phyloP scores from a whole-genome alignment of 2,113 vertebrate genomes.

The Eudyptes chrysolophus region DNA sequence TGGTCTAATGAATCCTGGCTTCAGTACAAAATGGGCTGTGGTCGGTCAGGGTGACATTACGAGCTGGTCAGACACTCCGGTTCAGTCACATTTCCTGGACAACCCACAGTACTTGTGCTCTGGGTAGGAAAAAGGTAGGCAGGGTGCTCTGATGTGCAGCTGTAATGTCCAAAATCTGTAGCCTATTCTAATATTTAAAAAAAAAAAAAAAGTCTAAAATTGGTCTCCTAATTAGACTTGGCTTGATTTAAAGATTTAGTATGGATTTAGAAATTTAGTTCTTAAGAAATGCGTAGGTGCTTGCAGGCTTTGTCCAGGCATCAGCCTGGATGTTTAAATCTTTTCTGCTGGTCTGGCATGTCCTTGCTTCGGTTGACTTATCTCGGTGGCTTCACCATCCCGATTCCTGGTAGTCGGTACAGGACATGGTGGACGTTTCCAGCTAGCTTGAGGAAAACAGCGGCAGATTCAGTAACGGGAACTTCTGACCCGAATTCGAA shows the following conservation, averaged over 20 bases:
- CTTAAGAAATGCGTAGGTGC: fast-evolving
- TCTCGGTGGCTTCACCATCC: not conserved
- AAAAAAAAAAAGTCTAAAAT: not conserved
- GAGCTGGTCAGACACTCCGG: fast-evolving
- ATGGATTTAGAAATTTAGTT: not conserved
- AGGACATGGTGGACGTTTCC: not conserved
- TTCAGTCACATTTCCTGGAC: not conserved
- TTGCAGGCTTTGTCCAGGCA: not conserved
- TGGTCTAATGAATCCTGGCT: no score
- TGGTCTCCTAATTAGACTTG: not conserved
- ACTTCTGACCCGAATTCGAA: not conserved
- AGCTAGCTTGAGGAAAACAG: not conserved
- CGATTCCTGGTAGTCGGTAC: fast-evolving
- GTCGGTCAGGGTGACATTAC: fast-evolving
- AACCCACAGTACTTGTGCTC: fast-evolving
- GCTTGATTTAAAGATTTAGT: not conserved
- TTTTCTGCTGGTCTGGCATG: not conserved
- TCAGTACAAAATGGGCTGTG: not conserved
- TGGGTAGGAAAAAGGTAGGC: not conserved
- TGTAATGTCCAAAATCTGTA: not conserved
- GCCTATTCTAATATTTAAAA: not conserved
- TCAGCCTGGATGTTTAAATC: not conserved
- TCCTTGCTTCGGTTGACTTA: not conserved
- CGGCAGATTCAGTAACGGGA: not conserved
- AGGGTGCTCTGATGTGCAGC: not conserved